These are phyloP conservation scores for Piprites chloris DNA, from an alignment of 2,113 vertebrate species.

Conservation along the genomic window DNA sequence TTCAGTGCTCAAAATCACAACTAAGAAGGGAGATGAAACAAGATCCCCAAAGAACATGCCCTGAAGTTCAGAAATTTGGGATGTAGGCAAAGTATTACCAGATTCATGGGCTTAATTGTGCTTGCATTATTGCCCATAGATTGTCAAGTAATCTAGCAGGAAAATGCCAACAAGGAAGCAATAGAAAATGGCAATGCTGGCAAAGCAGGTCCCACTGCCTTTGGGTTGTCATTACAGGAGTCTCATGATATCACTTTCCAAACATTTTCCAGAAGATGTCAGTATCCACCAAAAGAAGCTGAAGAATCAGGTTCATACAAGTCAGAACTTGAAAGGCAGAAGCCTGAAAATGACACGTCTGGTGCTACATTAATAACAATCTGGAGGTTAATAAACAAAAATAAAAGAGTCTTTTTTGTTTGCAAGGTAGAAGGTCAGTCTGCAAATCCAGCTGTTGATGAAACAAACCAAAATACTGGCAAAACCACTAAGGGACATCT, in stretches of 20 bases:
- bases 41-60: background rate
- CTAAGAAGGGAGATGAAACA: background rate
- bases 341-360: background rate
- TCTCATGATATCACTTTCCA: background rate
- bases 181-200: background rate
- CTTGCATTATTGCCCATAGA: constrained; percentile 36
- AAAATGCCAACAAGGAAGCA: background rate
- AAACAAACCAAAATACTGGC: background rate
- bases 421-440: background rate
- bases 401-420: background rate
- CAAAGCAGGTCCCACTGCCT: background rate
- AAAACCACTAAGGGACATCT: background rate
- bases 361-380: background rate
- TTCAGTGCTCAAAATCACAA: background rate
- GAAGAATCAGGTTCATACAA: background rate
- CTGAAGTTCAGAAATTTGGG: background rate
- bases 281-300: background rate
- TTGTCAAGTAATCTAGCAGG: constrained; percentile 46
- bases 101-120: constrained; percentile 46
- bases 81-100: background rate
- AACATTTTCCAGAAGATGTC: background rate
- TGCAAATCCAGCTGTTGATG: background rate
- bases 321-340: background rate
- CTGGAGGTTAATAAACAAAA: background rate
- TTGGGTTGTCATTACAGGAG: background rate